Evolutionary conservation across 2,888 invertebrate genomes (phyloP), one percentile per base, ranked within the genome.

Genomic region (Anthophora plumipes): DNA sequence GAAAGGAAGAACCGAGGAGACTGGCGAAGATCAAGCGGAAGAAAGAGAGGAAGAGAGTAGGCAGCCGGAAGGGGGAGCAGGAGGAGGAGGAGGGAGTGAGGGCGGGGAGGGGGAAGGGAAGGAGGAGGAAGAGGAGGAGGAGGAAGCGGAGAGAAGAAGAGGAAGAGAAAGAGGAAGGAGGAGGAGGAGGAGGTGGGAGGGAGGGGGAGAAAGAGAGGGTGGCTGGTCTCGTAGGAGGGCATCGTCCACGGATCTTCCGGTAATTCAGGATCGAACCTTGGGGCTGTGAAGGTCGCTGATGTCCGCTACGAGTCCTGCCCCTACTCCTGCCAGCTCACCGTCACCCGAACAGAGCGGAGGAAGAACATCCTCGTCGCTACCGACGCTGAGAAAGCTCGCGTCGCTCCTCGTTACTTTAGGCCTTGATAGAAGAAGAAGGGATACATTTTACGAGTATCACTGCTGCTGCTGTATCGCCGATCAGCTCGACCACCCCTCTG

Each of bases 401-500:
- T 31, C 75, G 54, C 57, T 37, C 31, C 31, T 48, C 22, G 25
- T 57, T 39, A 59, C 22, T n/a, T 50, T 50, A 55, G 17, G 54
- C 60, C 57, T 72, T 52, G 61, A 48, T 31, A 67, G 64, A 59
- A 57, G 64, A 63, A 54, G 61, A 43, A 43, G 25, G 67, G 12
- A 50, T 50, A 31, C 59, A 12, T 17, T 57, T 55, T 39, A 43
- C 43, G 54, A 64, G 48, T 37, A 48, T 37, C 64, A 55, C 2
- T 59, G 69, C 71, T 79, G 80, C 80, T 84, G 84, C 80, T 83
- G 69, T 78, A 83, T 60, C 79, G 77, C 66, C 67, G 88, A 89
- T 90, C 90, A 90, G 84, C 86, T 87, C 89, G 91, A 91, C 82
- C 88, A 90, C 88, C 85, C 84, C 91, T 92, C 92, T 91, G 92